Base-by-base conservation (phyloP, 2,888 invertebrate species). In the Corythucha ciliata region DNA sequence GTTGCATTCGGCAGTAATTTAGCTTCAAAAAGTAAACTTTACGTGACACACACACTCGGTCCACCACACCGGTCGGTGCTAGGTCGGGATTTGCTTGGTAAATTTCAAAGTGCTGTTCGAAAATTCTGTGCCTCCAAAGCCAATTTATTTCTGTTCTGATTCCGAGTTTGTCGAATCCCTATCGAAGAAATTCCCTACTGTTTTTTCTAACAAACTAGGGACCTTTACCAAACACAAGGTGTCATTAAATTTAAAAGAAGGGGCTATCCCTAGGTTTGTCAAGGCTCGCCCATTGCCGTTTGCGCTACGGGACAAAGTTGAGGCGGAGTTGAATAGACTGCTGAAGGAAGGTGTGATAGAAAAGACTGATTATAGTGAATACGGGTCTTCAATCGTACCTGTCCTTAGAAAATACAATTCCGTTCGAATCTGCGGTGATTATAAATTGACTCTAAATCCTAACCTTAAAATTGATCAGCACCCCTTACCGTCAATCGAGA, bases 341-440 rank as follows among this genome's bases (percentile, higher is more conserved):
- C 14, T 41, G 12, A 14, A 8, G 8, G 41, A 12, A 41, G 41
- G 14, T 10, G 24, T 41, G 7, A 20, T 41, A 21, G 41, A 20
- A 18, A 48, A 52, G 44, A 57, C 62, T 22, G 50, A 56, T 37
- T 53, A 53, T 41, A 55, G 57, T 34, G 56, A 59, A 25, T 66
- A 64, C 64, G 65, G 58, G 16, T 62, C 63, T 10, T 66, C 66
- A 1, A 60, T 68, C 4, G 66, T 67, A 2, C 63, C 64, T 2
- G 60, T 68, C 2, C 48, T 63, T 2, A 67, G 68, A 54, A 59
- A 53, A n/a, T 59, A 65, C 50, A 65, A 64, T 1, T 33, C 52
- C 27, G 54, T 66, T 4, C 33, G 65, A 14, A 56, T 66, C n/a
- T 66, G 66, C 52, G 42, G 33, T n/a, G n/a, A n/a, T n/a, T n/a